Evolutionary conservation across 2,113 vertebrate species (phyloP).

Genomic region (Sprattus sprattus): DNA sequence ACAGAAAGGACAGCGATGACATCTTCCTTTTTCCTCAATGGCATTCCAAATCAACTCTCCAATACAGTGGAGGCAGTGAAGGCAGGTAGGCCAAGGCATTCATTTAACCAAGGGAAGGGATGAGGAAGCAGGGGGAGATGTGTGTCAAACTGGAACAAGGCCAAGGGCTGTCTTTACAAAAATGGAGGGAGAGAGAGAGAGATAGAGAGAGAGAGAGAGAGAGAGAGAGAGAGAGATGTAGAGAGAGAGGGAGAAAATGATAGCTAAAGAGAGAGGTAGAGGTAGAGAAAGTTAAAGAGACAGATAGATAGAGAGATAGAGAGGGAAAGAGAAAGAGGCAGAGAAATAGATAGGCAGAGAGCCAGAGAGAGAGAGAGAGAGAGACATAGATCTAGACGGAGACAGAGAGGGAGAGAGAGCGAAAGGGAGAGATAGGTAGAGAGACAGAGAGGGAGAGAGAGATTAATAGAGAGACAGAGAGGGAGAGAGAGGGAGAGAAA

Average conservation of each 20-base stretch:
- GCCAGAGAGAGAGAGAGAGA: too few species aligned
- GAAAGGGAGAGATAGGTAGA: background rate
- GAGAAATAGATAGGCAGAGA: too few species aligned
- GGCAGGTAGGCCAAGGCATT: background rate
- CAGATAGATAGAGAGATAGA: too few species aligned
- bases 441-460: too few species aligned
- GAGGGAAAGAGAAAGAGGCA: too few species aligned
- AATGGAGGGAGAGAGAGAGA: background rate
- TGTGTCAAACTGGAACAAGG: background rate
- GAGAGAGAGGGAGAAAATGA: too few species aligned
- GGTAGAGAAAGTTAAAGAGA: background rate
- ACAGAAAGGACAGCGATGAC: background rate
- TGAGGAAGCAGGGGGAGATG: background rate
- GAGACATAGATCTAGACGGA: background rate
- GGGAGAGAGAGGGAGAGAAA: slow-evolving; percentile 4
- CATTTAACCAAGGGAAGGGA: background rate
- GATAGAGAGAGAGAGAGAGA: background rate
- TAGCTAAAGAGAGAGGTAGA: background rate
- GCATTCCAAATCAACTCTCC: background rate
- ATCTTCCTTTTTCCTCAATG: background rate
- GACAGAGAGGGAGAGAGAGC: too few species aligned
- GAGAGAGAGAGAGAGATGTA: background rate
- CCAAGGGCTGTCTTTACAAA: background rate
- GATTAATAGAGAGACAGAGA: background rate
- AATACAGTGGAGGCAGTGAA: background rate